Evolutionary conservation across 1,140 invertebrate genomes (phyloP).

Genomic region (Condylostylus longicornis): DNA sequence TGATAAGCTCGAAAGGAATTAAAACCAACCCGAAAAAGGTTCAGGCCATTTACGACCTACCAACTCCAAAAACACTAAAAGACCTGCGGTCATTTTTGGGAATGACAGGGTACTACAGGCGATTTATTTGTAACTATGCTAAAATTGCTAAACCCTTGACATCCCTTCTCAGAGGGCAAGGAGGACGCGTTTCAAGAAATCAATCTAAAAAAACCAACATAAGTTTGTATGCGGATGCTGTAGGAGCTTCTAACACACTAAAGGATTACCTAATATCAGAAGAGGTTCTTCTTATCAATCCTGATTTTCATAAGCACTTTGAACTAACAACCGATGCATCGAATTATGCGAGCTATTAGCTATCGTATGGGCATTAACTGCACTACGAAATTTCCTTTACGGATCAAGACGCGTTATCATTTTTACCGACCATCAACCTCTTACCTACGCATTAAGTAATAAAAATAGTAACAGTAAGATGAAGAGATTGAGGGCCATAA

Average conservation of each 20-base stretch:
- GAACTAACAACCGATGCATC: constrained; percentile 5
- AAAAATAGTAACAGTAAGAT: constrained; percentile 33
- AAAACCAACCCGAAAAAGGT: constrained; percentile 10
- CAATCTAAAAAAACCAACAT: constrained; percentile 1
- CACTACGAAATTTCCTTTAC: constrained; percentile 34
- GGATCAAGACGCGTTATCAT: constrained; percentile 31
- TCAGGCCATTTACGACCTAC: constrained; percentile 6
- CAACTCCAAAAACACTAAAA: constrained; percentile 1
- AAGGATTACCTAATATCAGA: constrained; percentile 16
- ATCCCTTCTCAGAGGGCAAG: constrained; percentile 2
- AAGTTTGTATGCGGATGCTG: not conserved
- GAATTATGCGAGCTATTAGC: constrained; percentile 23
- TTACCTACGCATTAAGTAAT: constrained; percentile 28
- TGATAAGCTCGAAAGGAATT: constrained; percentile 8
- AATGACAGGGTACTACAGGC: constrained; percentile 2
- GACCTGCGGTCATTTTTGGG: constrained; percentile 4
- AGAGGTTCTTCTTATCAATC: constrained; percentile 1
- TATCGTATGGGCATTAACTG: constrained; percentile 33
- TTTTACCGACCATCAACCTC: constrained; percentile 35
- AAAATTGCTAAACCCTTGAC: constrained; percentile 1
- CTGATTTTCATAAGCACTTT: constrained; percentile 1
- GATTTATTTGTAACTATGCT: constrained; percentile 5
- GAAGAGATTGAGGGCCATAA: constrained; percentile 33
- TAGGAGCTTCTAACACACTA: not conserved
- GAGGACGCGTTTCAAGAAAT: constrained; percentile 1